A percentile compares a stretch with the other conserved stretches of the same genome.
These are phyloP conservation scores for Brachyhypopomus gauderio DNA, from an alignment of 2,113 vertebrate species.

Conservation along the genomic window DNA sequence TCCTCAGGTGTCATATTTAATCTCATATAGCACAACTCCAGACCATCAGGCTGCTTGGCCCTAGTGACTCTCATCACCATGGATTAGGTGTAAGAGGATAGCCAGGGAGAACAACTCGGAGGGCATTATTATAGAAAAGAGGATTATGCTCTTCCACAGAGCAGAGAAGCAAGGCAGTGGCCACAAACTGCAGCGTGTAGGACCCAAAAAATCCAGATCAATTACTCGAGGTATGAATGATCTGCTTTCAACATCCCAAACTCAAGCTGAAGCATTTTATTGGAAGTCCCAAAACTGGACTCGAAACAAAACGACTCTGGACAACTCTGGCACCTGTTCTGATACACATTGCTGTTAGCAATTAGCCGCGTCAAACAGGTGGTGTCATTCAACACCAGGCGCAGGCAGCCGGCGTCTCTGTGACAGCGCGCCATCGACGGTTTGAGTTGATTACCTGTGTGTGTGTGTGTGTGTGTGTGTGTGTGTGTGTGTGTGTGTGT, in stretches of 20 bases:
- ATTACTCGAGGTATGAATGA: too few relatives aligned
- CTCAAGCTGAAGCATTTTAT: not conserved
- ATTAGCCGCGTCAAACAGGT: not conserved
- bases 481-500: slow-evolving; percentile 46
- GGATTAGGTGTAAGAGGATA: slow-evolving; percentile 1
- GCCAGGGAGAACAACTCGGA: not conserved
- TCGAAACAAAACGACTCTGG: slow-evolving; percentile 9
- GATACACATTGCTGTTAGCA: not conserved
- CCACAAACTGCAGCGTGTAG: not conserved
- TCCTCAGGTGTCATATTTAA: not conserved
- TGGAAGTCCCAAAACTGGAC: not conserved
- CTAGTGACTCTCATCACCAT: not conserved
- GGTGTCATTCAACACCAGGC: slow-evolving; percentile 61
- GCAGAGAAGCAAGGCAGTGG: not conserved
- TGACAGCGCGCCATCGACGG: slow-evolving; percentile 73
- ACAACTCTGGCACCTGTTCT: slow-evolving; percentile 4
- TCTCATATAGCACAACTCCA: not conserved
- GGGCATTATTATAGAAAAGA: not conserved
- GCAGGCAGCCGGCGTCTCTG: slow-evolving; percentile 59
- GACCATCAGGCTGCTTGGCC: not conserved
- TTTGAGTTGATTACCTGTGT: slow-evolving; percentile 74
- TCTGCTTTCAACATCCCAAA: too few relatives aligned
- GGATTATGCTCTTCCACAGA: not conserved
- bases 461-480: slow-evolving; percentile 57
- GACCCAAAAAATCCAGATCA: too few relatives aligned